These are phyloP conservation scores for Anguilla rostrata DNA, from an alignment of 2,113 vertebrate genomes.

Conservation along the genomic window DNA sequence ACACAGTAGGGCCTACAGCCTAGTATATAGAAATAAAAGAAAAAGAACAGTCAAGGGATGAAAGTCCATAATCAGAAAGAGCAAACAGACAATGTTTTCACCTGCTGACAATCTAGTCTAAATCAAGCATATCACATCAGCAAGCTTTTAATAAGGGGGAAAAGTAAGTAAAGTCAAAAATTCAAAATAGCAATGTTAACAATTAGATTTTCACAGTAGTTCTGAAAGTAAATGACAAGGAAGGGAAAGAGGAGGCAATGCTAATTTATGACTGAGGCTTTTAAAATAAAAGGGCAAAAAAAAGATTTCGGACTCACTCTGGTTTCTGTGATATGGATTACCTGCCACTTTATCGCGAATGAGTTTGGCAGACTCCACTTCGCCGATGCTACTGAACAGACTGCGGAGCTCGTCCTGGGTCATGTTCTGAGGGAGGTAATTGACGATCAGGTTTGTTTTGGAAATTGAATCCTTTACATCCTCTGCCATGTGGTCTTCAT, in stretches of 20 bases:
- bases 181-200: background rate
- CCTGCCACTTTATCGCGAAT: conserved; percentile 98
- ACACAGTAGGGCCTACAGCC: background rate
- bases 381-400: conserved; percentile 93
- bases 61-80: conserved; percentile 10
- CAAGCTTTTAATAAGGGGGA: background rate
- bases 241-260: background rate
- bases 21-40: background rate
- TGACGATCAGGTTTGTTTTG: conserved; percentile 94
- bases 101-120: background rate
- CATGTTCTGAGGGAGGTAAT: conserved; percentile 99
- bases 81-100: conserved; percentile 14
- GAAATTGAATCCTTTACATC: conserved; percentile 79
- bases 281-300: background rate
- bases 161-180: background rate
- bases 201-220: background rate
- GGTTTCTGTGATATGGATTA: conserved; percentile 56
- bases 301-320: conserved; percentile 12
- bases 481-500: conserved; percentile 91
- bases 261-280: background rate
- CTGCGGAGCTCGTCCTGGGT: conserved; percentile 92
- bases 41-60: background rate
- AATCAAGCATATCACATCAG: conserved; percentile 2
- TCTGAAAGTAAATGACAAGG: background rate
- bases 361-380: conserved; percentile 94